Percentiles rank a stretch among this genome's conserved stretches.
These are phyloP conservation scores for Lacerta agilis DNA, from an alignment of 2,797 vertebrate species.

Conservation along the genomic window DNA sequence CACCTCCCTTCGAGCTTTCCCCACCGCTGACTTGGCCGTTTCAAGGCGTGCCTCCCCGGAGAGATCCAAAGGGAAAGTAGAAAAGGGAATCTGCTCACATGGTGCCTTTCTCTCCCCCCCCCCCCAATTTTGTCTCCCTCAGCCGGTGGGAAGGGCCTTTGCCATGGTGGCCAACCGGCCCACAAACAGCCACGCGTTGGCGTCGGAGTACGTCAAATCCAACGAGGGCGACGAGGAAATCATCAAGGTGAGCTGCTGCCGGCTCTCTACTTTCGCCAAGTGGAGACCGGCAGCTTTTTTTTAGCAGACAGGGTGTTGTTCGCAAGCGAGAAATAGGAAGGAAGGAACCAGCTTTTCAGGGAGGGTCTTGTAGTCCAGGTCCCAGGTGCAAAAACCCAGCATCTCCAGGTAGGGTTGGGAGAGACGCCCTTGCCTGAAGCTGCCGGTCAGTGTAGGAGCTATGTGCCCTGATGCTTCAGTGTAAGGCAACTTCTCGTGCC, in stretches of 20 bases:
- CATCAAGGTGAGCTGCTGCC: conserved; percentile 84
- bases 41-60: no score
- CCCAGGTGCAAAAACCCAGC: neutral
- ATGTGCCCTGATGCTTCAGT: no score
- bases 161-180: conserved; percentile 84
- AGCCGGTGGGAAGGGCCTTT: conserved; percentile 89
- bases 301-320: no score
- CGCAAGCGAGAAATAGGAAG: no score
- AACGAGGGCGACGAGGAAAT: conserved; percentile 89
- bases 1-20: no score
- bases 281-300: no score
- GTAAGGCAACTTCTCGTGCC: no score
- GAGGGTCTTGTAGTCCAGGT: neutral
- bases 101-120: no score
- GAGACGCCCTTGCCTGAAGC: no score
- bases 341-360: neutral
- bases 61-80: no score
- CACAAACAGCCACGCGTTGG: conserved; percentile 72
- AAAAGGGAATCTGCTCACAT: neutral
- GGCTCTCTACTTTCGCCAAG: accelerated
- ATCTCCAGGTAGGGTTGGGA: no score
- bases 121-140: neutral
- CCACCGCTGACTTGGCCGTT: neutral
- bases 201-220: conserved; percentile 85
- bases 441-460: no score